Percentiles rank a stretch among this genome's conserved stretches.
These are phyloP conservation scores for Gallinago solitaria DNA, from an alignment of 2,797 vertebrate species.

Conservation along the genomic window DNA sequence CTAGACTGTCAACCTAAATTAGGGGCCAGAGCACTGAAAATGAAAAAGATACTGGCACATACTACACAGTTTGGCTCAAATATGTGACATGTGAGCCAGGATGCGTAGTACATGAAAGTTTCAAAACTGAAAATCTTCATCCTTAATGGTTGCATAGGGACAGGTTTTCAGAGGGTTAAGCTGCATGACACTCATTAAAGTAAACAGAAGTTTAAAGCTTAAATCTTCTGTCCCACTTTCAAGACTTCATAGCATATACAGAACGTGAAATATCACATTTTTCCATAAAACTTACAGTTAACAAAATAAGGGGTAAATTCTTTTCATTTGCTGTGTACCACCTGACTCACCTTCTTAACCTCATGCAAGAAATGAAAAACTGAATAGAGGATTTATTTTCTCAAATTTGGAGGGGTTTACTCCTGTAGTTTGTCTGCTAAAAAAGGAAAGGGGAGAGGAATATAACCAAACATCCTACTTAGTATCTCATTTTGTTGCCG, in stretches of 20 bases:
- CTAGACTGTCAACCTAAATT: not conserved
- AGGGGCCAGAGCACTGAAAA: conserved; percentile 8
- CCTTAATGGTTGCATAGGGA: not conserved
- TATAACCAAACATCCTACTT: not conserved
- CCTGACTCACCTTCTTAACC: not conserved
- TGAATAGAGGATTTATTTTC: not conserved
- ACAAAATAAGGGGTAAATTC: not conserved
- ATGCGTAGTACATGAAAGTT: not conserved
- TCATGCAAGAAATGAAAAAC: not conserved
- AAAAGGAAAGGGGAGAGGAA: not conserved
- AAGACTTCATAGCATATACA: not conserved
- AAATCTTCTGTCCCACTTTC: not conserved
- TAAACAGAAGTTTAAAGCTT: conserved; percentile 7
- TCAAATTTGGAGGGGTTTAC: not conserved
- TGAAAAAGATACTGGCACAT: conserved; percentile 5
- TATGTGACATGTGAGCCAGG: not conserved
- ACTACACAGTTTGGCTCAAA: not conserved
- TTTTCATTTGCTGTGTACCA: not conserved
- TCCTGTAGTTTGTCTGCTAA: not conserved
- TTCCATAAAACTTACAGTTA: not conserved
- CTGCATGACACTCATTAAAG: not conserved
- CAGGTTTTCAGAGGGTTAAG: not conserved
- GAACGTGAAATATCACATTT: not conserved
- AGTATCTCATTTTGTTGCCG: not conserved
- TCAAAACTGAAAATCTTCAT: not conserved